Percentiles rank a stretch among this genome's conserved stretches.
Conservation (phyloP, 1,140 invertebrate species). For the Steinernema feltiae region DNA sequence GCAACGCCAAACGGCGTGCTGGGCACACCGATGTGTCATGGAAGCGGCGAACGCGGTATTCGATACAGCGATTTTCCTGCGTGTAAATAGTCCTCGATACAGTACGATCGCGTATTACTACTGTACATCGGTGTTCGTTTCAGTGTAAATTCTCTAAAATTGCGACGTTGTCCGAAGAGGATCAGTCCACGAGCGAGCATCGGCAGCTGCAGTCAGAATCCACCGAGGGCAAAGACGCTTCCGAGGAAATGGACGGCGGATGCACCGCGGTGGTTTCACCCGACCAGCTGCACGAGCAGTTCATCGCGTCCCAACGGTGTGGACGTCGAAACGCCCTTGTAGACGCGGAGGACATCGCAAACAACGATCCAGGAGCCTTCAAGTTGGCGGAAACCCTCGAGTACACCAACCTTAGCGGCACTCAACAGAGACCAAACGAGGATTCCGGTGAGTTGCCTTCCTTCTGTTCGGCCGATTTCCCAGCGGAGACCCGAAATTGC, state of each 20-base stretch:
- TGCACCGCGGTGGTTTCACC: neutral
- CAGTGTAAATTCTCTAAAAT: neutral
- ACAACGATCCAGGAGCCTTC: neutral
- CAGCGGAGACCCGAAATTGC: too few relatives aligned
- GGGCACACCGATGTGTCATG: neutral
- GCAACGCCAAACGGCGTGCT: neutral
- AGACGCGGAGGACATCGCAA: neutral
- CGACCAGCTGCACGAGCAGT: constrained; percentile 7
- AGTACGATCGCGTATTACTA: neutral
- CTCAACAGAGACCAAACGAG: neutral
- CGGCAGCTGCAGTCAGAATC: neutral
- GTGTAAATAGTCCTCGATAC: neutral
- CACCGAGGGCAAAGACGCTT: neutral
- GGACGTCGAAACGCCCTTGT: neutral
- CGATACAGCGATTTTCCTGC: neutral
- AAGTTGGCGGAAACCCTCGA: neutral
- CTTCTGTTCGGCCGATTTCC: too few relatives aligned
- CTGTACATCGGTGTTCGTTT: neutral
- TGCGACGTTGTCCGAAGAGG: neutral
- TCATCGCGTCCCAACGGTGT: neutral
- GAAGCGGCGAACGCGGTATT: neutral
- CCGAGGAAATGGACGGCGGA: neutral
- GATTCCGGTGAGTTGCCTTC: constrained; percentile 4
- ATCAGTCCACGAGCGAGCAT: neutral
- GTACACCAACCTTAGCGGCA: neutral